A percentile compares a stretch with the other conserved stretches of the same genome.
Conservation (phyloP, 1,140 invertebrate species). For the Lutraria rhynchaena region DNA sequence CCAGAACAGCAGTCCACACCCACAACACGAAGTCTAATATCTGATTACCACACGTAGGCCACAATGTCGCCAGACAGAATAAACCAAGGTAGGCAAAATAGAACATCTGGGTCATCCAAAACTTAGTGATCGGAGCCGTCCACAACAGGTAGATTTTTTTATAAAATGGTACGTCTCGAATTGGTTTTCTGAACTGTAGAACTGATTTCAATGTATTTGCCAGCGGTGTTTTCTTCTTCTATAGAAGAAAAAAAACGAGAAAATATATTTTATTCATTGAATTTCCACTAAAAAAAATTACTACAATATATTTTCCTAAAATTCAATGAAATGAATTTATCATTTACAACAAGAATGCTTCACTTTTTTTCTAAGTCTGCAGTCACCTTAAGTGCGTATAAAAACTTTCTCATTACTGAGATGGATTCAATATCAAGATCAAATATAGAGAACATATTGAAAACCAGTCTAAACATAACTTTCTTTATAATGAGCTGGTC, state of each 20-base stretch:
- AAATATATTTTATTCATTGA: no score
- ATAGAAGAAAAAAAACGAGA: not conserved
- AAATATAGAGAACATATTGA: no score
- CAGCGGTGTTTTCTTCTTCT: conserved; percentile 7
- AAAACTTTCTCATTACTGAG: no score
- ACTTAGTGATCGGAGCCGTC: conserved; percentile 81
- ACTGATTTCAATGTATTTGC: conserved; percentile 11
- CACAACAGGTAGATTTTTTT: conserved; percentile 77
- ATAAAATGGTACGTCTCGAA: conserved; percentile 63
- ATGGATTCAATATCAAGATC: no score
- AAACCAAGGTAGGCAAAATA: conserved; percentile 81
- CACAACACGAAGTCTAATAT: conserved; percentile 79
- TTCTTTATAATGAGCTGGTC: no score
- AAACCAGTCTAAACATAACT: no score
- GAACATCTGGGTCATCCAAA: conserved; percentile 81
- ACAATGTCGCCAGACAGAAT: conserved; percentile 80
- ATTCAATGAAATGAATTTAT: no score
- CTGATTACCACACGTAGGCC: conserved; percentile 82
- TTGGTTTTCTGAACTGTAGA: conserved; percentile 9
- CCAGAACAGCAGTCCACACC: conserved; percentile 78
- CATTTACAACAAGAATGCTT: no score
- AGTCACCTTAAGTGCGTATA: no score
- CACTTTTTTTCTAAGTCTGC: no score
- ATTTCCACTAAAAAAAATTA: not conserved
- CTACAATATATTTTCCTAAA: no score